These are phyloP conservation scores for Neodiprion pinetum DNA, from an alignment of 1,140 invertebrate genomes.

Conservation along the genomic window DNA sequence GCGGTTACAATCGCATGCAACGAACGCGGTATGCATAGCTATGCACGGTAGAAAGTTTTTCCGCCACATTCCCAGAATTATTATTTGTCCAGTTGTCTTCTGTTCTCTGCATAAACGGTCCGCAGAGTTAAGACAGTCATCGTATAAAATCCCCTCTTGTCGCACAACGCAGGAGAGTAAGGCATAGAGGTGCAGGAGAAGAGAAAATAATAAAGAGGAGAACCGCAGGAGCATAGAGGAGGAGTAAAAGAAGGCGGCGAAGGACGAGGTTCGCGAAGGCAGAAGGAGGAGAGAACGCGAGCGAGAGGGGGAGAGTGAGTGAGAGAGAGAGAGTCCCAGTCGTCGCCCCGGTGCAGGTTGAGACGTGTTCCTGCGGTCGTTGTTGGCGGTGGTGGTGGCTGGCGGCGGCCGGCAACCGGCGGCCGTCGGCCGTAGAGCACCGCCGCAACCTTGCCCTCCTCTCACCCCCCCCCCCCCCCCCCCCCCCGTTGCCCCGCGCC, in stretches of 20 bases:
- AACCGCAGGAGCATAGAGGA: too few species aligned
- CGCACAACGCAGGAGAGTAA: too few species aligned
- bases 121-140: too few species aligned
- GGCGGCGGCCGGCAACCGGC: neutral
- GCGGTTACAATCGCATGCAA: neutral
- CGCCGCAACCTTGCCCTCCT: slow-evolving; percentile 12
- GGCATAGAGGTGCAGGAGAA: too few species aligned
- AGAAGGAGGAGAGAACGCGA: too few species aligned
- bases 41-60: slow-evolving; percentile 1
- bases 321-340: neutral
- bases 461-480: neutral
- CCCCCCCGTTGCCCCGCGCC: neutral
- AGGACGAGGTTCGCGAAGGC: too few species aligned
- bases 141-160: too few species aligned
- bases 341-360: slow-evolving; percentile 15
- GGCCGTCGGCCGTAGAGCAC: neutral
- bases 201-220: too few species aligned
- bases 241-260: too few species aligned
- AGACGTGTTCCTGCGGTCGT: slow-evolving; percentile 17
- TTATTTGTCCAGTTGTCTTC: neutral
- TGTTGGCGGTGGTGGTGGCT: neutral
- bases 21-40: neutral
- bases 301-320: neutral
- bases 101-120: too few species aligned
- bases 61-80: slow-evolving; percentile 12